Conservation (phyloP, 1,140 invertebrate genomes). For the Procambarus clarkii region DNA sequence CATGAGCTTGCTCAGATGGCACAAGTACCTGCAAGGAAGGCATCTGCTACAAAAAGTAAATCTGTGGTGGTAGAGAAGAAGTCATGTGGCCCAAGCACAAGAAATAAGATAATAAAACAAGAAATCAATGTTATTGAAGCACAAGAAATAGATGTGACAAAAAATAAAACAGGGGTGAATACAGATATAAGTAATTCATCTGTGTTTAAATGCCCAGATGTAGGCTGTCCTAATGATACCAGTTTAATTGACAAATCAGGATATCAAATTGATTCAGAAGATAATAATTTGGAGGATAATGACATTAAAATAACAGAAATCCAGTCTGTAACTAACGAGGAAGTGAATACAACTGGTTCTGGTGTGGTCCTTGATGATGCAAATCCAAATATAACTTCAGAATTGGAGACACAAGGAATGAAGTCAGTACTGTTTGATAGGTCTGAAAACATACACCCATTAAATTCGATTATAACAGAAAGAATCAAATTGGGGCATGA, state of each 20-base stretch:
- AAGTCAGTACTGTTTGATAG: not conserved
- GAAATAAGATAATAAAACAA: not conserved
- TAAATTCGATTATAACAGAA: no score
- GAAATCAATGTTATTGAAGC: not conserved
- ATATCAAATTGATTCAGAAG: not conserved
- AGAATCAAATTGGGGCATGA: not conserved
- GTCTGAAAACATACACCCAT: not conserved
- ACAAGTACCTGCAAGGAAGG: not conserved
- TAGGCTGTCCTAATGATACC: not conserved
- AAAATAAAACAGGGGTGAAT: not conserved
- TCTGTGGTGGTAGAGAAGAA: not conserved
- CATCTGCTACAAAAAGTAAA: not conserved
- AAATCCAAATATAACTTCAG: not conserved
- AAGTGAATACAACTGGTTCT: not conserved
- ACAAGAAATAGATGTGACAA: not conserved
- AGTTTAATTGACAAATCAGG: no score
- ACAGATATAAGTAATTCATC: not conserved
- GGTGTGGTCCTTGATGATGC: not conserved
- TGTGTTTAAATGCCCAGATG: not conserved
- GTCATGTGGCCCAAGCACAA: not conserved
- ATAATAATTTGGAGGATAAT: not conserved
- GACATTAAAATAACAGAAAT: not conserved
- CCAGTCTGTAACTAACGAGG: not conserved
- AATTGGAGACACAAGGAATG: not conserved
- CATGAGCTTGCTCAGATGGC: not conserved